These are phyloP conservation scores for Rachycentron canadum DNA, from an alignment of 2,797 vertebrate genomes.

Conservation along the genomic window DNA sequence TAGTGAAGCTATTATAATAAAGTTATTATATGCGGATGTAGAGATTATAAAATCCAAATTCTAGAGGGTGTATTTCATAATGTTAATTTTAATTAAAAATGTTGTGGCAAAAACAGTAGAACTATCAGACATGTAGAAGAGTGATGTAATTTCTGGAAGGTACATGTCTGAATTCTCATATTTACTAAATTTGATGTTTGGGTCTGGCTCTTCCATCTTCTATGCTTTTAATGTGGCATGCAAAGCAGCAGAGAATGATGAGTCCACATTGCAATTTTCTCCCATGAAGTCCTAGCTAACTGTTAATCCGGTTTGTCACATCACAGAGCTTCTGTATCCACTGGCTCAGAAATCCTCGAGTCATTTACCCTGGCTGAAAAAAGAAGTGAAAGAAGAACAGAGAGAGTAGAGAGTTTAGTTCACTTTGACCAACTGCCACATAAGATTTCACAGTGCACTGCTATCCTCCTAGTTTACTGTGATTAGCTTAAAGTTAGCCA, in stretches of 20 bases:
- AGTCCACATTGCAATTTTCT: slow-evolving; percentile 51
- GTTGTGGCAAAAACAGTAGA: too few species aligned
- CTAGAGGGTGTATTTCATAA: too few species aligned
- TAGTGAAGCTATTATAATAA: too few species aligned
- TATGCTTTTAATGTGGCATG: slow-evolving; percentile 12
- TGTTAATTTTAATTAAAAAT: too few species aligned
- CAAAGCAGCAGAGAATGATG: slow-evolving; percentile 30
- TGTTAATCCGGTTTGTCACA: slow-evolving; percentile 84
- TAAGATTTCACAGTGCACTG: slow-evolving; percentile 73
- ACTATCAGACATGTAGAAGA: too few species aligned
- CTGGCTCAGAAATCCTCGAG: slow-evolving; percentile 77
- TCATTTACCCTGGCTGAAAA: slow-evolving; percentile 67
- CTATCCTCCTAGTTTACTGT: slow-evolving; percentile 56
- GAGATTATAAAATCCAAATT: too few species aligned
- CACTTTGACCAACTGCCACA: slow-evolving; percentile 75
- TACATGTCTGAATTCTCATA: too few species aligned
- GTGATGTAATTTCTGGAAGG: too few species aligned
- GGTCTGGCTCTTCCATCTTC: too few species aligned
- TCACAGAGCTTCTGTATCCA: slow-evolving; percentile 74
- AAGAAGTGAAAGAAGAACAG: slow-evolving; percentile 49
- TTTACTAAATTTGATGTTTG: too few species aligned
- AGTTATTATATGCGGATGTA: too few species aligned
- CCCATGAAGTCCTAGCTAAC: slow-evolving; percentile 63
- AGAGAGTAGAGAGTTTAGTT: slow-evolving; percentile 69
- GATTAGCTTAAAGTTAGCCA: slow-evolving; percentile 67